Percentiles rank a stretch among this genome's conserved stretches.
phyloP scores from a whole-genome alignment of 2,888 invertebrate species.

The Dioctria linearis region DNA sequence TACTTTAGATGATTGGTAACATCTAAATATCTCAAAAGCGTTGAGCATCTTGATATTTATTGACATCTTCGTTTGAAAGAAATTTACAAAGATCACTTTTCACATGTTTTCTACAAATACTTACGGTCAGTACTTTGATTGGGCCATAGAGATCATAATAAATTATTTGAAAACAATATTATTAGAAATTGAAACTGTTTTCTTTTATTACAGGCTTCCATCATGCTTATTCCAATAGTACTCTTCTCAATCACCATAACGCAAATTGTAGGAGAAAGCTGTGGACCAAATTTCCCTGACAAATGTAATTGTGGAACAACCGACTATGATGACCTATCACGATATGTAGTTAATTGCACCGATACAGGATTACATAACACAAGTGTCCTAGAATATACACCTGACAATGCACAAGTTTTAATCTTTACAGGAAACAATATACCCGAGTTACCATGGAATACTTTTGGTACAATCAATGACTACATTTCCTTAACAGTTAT shows the following conservation, averaged over 20 bases:
- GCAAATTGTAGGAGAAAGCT: conserved; percentile 59
- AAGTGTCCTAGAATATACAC: conserved; percentile 75
- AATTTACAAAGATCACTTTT: no score
- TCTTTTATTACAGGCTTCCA: not conserved
- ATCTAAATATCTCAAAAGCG: no score
- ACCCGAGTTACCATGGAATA: conserved; percentile 77
- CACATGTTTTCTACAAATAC: no score
- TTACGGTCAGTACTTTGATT: no score
- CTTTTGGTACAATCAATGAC: conserved; percentile 78
- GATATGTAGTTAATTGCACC: conserved; percentile 82
- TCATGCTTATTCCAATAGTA: not conserved
- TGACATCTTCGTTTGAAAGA: no score
- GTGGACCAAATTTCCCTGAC: conserved; percentile 71
- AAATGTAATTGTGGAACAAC: conserved; percentile 75
- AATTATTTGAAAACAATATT: no score
- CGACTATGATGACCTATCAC: conserved; percentile 72
- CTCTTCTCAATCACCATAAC: not conserved
- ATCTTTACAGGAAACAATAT: conserved; percentile 82
- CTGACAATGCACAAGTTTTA: conserved; percentile 78
- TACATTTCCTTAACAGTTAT: conserved; percentile 76
- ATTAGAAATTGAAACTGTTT: no score
- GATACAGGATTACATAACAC: conserved; percentile 75
- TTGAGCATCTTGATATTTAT: no score
- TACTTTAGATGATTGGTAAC: no score
- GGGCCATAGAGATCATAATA: no score